phyloP scores from a whole-genome alignment of 2,888 invertebrate species.

The Trichogramma evanescens region DNA sequence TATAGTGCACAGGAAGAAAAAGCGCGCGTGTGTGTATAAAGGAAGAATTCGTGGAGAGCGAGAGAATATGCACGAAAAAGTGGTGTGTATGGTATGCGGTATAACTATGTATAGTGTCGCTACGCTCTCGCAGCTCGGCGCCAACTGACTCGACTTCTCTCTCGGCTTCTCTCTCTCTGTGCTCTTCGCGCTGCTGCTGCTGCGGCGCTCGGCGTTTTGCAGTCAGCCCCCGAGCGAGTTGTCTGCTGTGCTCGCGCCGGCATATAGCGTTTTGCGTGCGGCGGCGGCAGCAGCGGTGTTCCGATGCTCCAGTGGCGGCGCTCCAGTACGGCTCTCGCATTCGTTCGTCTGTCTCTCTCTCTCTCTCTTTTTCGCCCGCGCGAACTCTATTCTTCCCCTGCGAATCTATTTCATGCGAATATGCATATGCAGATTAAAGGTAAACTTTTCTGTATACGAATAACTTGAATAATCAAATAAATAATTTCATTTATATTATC shows the following conservation, averaged over 20 bases:
- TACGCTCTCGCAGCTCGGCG: slow-evolving; percentile 40
- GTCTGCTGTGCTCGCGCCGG: background rate
- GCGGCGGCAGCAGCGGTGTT: background rate
- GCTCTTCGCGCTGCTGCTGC: slow-evolving; percentile 4
- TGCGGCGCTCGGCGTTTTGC: slow-evolving; percentile 5
- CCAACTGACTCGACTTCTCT: slow-evolving; percentile 37
- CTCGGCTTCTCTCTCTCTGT: slow-evolving; percentile 17
- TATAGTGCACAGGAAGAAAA: background rate
- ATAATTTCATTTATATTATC: no score
- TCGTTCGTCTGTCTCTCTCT: no score
- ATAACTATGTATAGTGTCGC: background rate
- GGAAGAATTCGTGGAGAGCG: background rate
- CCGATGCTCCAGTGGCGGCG: background rate
- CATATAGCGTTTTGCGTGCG: background rate
- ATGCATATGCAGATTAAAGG: no score
- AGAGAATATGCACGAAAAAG: background rate
- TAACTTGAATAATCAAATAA: no score
- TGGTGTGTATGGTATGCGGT: no score
- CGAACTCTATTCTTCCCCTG: no score
- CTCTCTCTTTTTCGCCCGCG: no score
- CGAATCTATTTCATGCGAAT: no score
- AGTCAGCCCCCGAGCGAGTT: slow-evolving; percentile 3
- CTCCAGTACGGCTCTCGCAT: no score
- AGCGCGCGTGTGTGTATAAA: background rate
- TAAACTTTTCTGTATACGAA: no score